Evolutionary conservation across 1,140 invertebrate genomes (phyloP), one percentile per base, ranked within the genome.

Genomic region (Bombus pyrosoma): DNA sequence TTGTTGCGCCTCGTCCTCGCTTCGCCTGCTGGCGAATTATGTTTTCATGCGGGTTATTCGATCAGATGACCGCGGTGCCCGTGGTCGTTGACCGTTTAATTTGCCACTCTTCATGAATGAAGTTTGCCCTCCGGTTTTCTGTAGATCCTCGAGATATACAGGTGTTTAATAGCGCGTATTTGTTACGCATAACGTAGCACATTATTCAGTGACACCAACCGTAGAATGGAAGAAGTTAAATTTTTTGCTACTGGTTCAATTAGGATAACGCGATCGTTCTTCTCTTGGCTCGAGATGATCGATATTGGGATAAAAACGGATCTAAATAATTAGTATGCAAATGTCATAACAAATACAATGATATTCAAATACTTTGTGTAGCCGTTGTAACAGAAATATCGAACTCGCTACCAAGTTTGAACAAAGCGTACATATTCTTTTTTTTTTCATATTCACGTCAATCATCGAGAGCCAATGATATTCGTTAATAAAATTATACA

Each of bases 61-160:
- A 73, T 73, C 71, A 3, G n/a, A 32, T 32, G 41, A 41, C 28
- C 71, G 39, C 39, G 71, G 28, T 43, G 3, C n/a, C 25, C 2
- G 2, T 43, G 71, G 71, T 43, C 71, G 41, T 72, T 72, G 39
- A 72, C 71, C 71, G 39, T 73, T 73, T 73, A 73, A 73, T 73
- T 73, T 28, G 39, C 10, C 69, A 4, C 13, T 71, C 39, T n/a
- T 43, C 71, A 32, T 72, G 71, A 39, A 72, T 43, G 13, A 72
- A 41, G 15, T 32, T 28, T 18, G 28, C 25, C 39, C 18, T 25
- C 22, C 2, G 39, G 13, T 43, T 41, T 15, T n/a, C 12, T 41
- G 18, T 10, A 13, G 68, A 32, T 74, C 72, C 9, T 22, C 13
- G 10, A 18, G 37, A 47, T 34, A 25, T 34, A 39, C 69, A 71